Conservation (phyloP, 2,113 vertebrate species). For the Suricata suricatta region DNA sequence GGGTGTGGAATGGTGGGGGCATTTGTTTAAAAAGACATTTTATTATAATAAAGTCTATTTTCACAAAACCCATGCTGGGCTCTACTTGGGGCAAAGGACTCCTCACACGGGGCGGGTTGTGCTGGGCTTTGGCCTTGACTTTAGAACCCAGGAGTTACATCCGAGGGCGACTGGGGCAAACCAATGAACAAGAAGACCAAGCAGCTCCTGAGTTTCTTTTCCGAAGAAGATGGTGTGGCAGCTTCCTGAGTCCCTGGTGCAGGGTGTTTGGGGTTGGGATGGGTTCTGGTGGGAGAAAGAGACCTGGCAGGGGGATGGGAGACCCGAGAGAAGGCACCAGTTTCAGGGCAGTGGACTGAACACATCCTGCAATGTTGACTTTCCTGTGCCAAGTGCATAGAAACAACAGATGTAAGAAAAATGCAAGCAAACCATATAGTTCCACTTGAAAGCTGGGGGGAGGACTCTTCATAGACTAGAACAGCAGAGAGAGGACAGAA, state of each 20-base stretch:
- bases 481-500: neutral
- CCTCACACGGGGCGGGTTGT: neutral
- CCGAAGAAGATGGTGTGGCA: neutral
- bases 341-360: neutral
- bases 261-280: neutral
- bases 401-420: neutral
- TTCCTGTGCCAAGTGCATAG: neutral
- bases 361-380: neutral
- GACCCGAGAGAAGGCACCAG: neutral
- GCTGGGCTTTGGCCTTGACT: neutral
- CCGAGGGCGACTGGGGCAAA: neutral
- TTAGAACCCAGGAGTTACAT: neutral
- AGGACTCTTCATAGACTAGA: neutral
- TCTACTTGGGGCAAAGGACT: slow-evolving; percentile 45
- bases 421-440: neutral
- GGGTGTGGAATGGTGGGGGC: slow-evolving; percentile 63
- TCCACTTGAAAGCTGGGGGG: neutral
- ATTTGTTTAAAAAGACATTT: slow-evolving; percentile 87
- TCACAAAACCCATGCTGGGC: slow-evolving; percentile 80
- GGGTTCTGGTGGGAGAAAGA: neutral
- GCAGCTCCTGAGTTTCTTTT: neutral
- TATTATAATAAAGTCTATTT: slow-evolving; percentile 91
- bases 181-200: neutral
- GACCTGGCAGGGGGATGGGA: neutral
- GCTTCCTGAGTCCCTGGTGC: neutral